phyloP scores from a whole-genome alignment of 2,888 invertebrate genomes.

The Onchidella celtica region DNA sequence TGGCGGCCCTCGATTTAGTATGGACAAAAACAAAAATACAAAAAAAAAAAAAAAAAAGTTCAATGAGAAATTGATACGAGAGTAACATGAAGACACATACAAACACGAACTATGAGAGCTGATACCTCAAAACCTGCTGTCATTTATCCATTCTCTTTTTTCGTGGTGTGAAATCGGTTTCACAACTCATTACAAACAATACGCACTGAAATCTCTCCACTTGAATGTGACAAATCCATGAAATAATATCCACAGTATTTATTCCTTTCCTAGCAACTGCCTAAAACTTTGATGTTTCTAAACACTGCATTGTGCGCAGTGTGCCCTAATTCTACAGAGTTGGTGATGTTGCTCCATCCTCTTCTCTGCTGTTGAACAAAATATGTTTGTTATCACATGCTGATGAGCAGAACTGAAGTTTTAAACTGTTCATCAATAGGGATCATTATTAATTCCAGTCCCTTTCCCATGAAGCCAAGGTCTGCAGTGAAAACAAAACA shows the following conservation, averaged over 20 bases:
- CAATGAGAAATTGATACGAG: too few relatives aligned
- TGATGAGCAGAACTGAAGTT: constrained; percentile 26
- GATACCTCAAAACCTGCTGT: constrained; percentile 38
- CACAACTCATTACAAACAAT: constrained; percentile 17
- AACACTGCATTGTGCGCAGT: constrained; percentile 78
- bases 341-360: constrained; percentile 20
- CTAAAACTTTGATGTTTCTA: constrained; percentile 64
- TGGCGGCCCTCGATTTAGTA: too few relatives aligned
- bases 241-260: background rate
- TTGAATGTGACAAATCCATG: constrained; percentile 15
- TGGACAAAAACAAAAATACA: too few relatives aligned
- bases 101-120: constrained; percentile 18
- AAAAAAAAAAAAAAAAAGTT: too few relatives aligned
- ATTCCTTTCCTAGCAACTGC: constrained; percentile 9
- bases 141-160: constrained; percentile 20
- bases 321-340: constrained; percentile 54
- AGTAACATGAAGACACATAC: constrained; percentile 11
- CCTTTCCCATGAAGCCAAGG: too few relatives aligned
- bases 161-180: constrained; percentile 32
- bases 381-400: constrained; percentile 28
- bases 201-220: constrained; percentile 35
- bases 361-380: constrained; percentile 40
- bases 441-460: too few relatives aligned
- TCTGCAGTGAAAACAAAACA: too few relatives aligned
- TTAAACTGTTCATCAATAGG: too few relatives aligned